Evolutionary conservation across 2,113 vertebrate genomes (phyloP).

Genomic region (Hippocampus barbouri): DNA sequence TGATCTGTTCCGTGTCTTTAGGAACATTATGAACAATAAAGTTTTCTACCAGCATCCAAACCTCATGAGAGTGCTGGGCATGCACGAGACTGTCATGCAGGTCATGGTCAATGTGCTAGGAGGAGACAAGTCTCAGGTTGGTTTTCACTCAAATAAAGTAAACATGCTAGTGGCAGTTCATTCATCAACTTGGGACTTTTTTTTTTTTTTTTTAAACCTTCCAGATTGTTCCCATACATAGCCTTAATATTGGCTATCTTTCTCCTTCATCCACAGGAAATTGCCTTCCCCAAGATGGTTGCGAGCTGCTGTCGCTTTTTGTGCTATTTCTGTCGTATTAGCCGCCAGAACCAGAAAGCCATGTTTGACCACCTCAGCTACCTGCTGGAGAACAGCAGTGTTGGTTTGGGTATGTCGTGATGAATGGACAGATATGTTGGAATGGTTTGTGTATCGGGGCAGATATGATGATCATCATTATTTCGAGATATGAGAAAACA

Average conservation of each 20-base stretch:
- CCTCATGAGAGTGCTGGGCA: slow-evolving; percentile 94
- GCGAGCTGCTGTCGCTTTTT: slow-evolving; percentile 97
- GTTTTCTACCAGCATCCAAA: slow-evolving; percentile 99
- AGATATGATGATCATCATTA: too few species aligned
- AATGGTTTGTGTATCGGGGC: background rate
- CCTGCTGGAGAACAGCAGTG: slow-evolving; percentile 94
- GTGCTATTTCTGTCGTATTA: slow-evolving; percentile 99
- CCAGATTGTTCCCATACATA: background rate
- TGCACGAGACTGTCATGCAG: slow-evolving; percentile 99
- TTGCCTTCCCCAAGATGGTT: slow-evolving; percentile 95
- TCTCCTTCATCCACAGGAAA: slow-evolving; percentile 71
- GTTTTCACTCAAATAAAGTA: background rate
- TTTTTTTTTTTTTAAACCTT: background rate
- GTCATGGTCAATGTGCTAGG: slow-evolving; percentile 98
- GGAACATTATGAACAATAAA: slow-evolving; percentile 99
- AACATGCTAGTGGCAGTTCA: too few species aligned
- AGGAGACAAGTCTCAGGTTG: slow-evolving; percentile 91
- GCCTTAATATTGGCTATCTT: background rate
- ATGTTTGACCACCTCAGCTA: slow-evolving; percentile 99
- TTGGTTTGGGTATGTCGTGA: slow-evolving; percentile 81
- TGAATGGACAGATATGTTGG: background rate
- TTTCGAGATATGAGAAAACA: too few species aligned
- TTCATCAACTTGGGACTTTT: background rate
- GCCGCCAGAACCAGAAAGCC: slow-evolving; percentile 96
- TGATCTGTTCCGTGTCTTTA: slow-evolving; percentile 45